A percentile compares a stretch with the other conserved stretches of the same genome.
Conservation (phyloP, 2,797 vertebrate genomes). For the Gymnopithys bicolor region DNA sequence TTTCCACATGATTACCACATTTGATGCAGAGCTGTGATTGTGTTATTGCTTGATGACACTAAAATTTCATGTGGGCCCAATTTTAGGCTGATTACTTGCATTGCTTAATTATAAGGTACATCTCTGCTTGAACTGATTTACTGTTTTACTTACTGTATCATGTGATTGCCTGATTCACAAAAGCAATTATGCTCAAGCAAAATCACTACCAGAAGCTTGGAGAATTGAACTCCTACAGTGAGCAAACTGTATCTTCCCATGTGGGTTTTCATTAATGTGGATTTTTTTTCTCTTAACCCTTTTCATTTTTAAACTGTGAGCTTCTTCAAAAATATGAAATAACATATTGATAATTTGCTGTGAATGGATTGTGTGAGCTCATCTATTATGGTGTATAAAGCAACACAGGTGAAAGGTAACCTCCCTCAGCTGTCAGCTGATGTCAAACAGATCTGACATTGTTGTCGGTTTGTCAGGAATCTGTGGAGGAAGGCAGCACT, state of each 20-base stretch:
- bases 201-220: neutral
- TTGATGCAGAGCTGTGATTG: neutral
- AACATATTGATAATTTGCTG: neutral
- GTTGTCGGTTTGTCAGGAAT: neutral
- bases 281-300: neutral
- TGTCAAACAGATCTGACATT: neutral
- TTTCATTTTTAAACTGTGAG: neutral
- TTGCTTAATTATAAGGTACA: conserved; percentile 54
- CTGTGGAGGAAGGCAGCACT: neutral
- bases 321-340: neutral
- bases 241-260: neutral
- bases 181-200: neutral
- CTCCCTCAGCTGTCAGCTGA: neutral
- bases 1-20: neutral
- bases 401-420: neutral
- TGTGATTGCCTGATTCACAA: conserved; percentile 23
- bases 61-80: neutral
- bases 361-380: neutral
- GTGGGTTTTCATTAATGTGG: neutral
- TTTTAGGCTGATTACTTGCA: conserved; percentile 38
- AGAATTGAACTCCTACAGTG: neutral
- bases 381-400: neutral
- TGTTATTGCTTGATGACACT: conserved; percentile 27
- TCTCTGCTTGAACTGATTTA: conserved; percentile 21
- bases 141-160: conserved; percentile 39